Conservation (phyloP, 2,113 vertebrate species). For the Eptesicus fuscus region DNA sequence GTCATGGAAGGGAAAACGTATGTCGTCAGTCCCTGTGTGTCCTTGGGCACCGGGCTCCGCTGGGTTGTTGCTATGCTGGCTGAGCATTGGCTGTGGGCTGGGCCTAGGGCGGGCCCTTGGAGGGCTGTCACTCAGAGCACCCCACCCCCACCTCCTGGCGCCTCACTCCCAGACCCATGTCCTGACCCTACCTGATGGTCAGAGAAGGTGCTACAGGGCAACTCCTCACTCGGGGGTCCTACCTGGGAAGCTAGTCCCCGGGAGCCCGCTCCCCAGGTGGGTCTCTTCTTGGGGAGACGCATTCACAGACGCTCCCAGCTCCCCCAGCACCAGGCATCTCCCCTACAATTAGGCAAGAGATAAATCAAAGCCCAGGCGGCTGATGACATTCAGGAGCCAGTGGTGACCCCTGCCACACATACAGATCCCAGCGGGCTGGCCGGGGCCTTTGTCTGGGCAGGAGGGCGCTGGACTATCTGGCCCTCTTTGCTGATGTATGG, state of each 20-base stretch:
- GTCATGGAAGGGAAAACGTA: background rate
- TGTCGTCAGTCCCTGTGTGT: background rate
- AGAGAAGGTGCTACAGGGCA: background rate
- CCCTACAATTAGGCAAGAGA: conserved; percentile 71
- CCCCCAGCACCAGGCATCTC: conserved; percentile 76
- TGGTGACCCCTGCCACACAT: conserved; percentile 77
- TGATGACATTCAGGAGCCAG: conserved; percentile 84
- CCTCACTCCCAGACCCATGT: background rate
- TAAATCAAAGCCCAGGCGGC: conserved; percentile 80
- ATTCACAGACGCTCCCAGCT: conserved; percentile 36
- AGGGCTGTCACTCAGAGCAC: background rate
- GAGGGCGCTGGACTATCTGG: conserved; percentile 81
- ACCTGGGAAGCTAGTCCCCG: background rate
- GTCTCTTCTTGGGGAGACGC: conserved; percentile 37
- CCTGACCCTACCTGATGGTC: background rate
- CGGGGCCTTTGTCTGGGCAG: conserved; percentile 76
- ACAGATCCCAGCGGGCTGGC: conserved; percentile 80
- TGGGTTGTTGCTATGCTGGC: background rate
- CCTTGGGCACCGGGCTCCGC: background rate
- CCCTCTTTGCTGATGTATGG: conserved; percentile 88
- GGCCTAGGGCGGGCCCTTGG: background rate
- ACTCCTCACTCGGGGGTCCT: background rate
- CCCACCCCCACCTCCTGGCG: background rate
- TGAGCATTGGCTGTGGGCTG: background rate
- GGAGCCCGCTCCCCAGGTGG: conserved; percentile 1